Evolutionary conservation across 2,113 vertebrate genomes (phyloP).

Genomic region (Isurus oxyrinchus): DNA sequence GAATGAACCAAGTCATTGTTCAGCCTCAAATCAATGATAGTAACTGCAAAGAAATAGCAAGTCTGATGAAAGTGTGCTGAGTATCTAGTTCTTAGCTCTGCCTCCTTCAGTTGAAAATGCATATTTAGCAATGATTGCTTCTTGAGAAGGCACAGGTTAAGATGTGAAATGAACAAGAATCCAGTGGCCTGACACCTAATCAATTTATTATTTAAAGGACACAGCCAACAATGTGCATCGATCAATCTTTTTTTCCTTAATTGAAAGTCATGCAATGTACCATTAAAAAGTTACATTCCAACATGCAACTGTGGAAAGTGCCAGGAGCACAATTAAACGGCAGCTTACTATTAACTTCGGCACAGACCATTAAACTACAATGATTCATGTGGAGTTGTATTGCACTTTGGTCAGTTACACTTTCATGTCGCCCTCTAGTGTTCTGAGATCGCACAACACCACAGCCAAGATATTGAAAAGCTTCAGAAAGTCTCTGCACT

Average conservation of each 20-base stretch:
- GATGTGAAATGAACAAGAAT: neutral
- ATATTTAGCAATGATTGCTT: neutral
- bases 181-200: neutral
- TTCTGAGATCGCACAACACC: neutral
- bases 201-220: neutral
- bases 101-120: neutral
- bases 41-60: neutral
- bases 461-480: neutral
- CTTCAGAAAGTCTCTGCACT: neutral
- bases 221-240: neutral
- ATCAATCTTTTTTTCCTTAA: neutral
- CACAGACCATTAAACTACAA: neutral
- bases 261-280: neutral
- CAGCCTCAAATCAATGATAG: neutral
- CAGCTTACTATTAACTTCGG: too few species aligned
- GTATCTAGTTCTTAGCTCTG: neutral
- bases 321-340: neutral
- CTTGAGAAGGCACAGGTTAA: neutral
- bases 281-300: neutral
- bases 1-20: neutral
- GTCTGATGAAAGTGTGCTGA: neutral
- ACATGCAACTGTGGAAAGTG: neutral
- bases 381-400: neutral
- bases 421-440: constrained; percentile 16
- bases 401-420: neutral